Evolutionary conservation across 2,797 vertebrate genomes (phyloP).

Genomic region (Poliocrania exsul): DNA sequence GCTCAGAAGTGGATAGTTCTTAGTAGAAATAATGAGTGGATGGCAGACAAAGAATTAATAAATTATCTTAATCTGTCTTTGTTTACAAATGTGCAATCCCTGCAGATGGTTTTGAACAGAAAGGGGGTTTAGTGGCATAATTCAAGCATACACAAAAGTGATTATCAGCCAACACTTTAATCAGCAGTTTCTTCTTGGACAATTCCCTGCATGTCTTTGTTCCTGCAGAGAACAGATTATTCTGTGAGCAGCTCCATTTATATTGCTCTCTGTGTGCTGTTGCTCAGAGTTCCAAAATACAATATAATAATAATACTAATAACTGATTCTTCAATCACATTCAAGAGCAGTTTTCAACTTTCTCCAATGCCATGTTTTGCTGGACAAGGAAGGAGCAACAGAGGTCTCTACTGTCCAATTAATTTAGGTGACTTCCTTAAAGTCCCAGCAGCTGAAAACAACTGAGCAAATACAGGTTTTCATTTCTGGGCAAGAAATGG

Average conservation of each 20-base stretch:
- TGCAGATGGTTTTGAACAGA: slow-evolving; percentile 52
- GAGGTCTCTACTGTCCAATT: neutral
- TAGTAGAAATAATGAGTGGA: slow-evolving; percentile 52
- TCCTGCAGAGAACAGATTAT: slow-evolving; percentile 9
- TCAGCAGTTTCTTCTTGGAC: slow-evolving; percentile 32
- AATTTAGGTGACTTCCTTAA: neutral
- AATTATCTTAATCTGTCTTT: slow-evolving; percentile 62
- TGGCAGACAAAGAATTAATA: slow-evolving; percentile 58
- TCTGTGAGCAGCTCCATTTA: neutral
- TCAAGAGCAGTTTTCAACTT: neutral
- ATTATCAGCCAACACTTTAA: slow-evolving; percentile 44
- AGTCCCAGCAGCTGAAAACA: neutral
- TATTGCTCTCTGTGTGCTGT: neutral
- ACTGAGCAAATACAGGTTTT: neutral
- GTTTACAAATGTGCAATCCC: slow-evolving; percentile 56
- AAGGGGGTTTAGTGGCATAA: slow-evolving; percentile 36
- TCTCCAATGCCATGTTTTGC: neutral
- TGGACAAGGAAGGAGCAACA: neutral
- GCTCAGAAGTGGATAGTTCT: slow-evolving; percentile 34
- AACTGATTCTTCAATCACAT: neutral
- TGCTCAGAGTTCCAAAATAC: neutral
- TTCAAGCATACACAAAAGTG: slow-evolving; percentile 32
- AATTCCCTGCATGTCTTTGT: neutral
- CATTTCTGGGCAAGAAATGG: neutral
- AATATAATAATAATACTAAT: no score